Conservation (phyloP, 2,113 vertebrate genomes). For the Meriones unguiculatus region DNA sequence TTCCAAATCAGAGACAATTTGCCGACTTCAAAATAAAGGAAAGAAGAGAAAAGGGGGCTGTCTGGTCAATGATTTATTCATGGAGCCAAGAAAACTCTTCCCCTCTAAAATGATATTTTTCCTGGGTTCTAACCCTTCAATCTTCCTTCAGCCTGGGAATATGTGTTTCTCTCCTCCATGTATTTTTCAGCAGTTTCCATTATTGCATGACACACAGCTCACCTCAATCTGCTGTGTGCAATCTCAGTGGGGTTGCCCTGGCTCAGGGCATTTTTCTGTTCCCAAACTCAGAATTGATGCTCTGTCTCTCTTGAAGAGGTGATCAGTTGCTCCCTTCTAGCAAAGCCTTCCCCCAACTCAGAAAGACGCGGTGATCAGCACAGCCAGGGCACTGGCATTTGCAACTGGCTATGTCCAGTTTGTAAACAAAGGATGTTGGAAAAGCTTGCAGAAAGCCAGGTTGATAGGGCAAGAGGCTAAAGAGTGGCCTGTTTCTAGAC, state of each 20-base stretch:
- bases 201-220: constrained; percentile 65
- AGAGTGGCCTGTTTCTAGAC: neutral
- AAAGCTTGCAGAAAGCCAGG: neutral
- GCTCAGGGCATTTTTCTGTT: constrained; percentile 2
- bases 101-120: constrained; percentile 75
- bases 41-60: constrained; percentile 19
- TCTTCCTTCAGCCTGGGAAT: constrained; percentile 68
- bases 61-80: constrained; percentile 78
- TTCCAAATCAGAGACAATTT: constrained; percentile 75
- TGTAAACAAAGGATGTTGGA: neutral
- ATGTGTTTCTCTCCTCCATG: constrained; percentile 65
- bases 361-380: neutral
- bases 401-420: neutral
- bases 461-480: neutral
- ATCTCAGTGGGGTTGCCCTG: constrained; percentile 59
- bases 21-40: constrained; percentile 69
- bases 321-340: neutral
- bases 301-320: neutral
- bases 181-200: constrained; percentile 76
- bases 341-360: neutral
- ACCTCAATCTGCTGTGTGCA: constrained; percentile 56
- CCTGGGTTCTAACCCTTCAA: constrained; percentile 74
- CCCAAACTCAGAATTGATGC: constrained; percentile 26
- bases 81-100: constrained; percentile 62
- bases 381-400: neutral